These are phyloP conservation scores for Morbakka virulenta DNA, from an alignment of 30 jellyfish, hydroid and myxozoan species.

Conservation along the genomic window DNA sequence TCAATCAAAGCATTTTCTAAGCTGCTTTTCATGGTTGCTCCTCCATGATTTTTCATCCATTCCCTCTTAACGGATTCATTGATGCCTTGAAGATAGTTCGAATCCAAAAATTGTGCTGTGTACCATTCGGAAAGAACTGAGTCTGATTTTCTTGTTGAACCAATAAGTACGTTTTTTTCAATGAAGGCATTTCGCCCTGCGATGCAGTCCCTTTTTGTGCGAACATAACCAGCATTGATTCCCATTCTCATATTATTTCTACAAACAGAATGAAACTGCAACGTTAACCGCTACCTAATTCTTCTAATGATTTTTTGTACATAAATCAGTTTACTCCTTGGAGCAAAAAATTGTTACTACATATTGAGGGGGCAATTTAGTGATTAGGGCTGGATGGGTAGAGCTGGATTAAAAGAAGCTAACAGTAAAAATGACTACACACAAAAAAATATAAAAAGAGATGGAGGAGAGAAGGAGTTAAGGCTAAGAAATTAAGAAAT, in stretches of 20 bases:
- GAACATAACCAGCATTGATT: conserved; percentile 81
- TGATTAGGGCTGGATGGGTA: no score
- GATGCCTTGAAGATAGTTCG: not conserved
- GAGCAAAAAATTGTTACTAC: not conserved
- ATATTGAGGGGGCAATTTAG: no score
- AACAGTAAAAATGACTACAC: no score
- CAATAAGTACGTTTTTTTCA: conserved; percentile 27
- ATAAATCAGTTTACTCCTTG: not conserved
- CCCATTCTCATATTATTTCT: conserved; percentile 81
- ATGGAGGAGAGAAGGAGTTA: no score
- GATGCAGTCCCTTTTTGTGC: conserved; percentile 74
- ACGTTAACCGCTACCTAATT: no score
- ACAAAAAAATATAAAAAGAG: no score
- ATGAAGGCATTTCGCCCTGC: conserved; percentile 85
- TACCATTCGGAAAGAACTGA: conserved; percentile 59
- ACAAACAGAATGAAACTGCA: not conserved
- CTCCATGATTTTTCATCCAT: conserved; percentile 50
- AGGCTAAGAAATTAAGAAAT: no score
- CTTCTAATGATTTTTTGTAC: not conserved
- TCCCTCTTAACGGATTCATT: not conserved
- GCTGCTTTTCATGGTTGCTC: conserved; percentile 25
- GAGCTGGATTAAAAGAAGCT: no score
- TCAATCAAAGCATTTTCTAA: conserved; percentile 57
- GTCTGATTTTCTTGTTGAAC: conserved; percentile 1
- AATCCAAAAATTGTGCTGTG: not conserved